phyloP scores from a whole-genome alignment of 2,888 invertebrate genomes.

The Sinelater perroti region DNA sequence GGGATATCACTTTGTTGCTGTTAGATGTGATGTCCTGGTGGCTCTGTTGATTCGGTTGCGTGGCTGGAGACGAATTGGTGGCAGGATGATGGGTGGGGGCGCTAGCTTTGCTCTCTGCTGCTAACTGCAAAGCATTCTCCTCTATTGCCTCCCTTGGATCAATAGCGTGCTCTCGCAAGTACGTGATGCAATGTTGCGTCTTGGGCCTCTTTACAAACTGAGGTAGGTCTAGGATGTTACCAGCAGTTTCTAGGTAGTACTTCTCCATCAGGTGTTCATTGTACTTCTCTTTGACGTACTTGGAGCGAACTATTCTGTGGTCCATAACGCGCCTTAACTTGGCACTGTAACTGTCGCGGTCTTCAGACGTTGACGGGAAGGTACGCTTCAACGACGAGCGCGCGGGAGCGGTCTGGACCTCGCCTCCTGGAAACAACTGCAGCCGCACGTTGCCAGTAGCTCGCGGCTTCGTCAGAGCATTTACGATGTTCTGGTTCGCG shows the following conservation, averaged over 20 bases:
- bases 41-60: conserved; percentile 7
- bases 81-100: neutral
- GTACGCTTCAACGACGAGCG: conserved; percentile 63
- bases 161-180: conserved; percentile 70
- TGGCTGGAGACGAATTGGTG: neutral
- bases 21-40: conserved; percentile 35
- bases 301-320: conserved; percentile 74
- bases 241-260: conserved; percentile 86
- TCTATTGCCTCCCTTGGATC: conserved; percentile 52
- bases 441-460: conserved; percentile 53
- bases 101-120: conserved; percentile 18
- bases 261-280: conserved; percentile 83
- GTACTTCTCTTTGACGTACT: conserved; percentile 75
- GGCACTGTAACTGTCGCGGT: conserved; percentile 63
- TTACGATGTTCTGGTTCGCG: conserved; percentile 59
- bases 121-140: conserved; percentile 15
- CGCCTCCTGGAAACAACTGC: conserved; percentile 50
- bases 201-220: conserved; percentile 85
- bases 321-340: conserved; percentile 76
- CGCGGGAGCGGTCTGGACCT: conserved; percentile 8
- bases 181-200: conserved; percentile 76
- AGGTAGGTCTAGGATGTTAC: conserved; percentile 88
- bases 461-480: conserved; percentile 56
- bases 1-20: conserved; percentile 36
- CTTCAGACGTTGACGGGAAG: conserved; percentile 59